Conservation (phyloP, 2,797 vertebrate genomes). For the Diplodus puntazzo region DNA sequence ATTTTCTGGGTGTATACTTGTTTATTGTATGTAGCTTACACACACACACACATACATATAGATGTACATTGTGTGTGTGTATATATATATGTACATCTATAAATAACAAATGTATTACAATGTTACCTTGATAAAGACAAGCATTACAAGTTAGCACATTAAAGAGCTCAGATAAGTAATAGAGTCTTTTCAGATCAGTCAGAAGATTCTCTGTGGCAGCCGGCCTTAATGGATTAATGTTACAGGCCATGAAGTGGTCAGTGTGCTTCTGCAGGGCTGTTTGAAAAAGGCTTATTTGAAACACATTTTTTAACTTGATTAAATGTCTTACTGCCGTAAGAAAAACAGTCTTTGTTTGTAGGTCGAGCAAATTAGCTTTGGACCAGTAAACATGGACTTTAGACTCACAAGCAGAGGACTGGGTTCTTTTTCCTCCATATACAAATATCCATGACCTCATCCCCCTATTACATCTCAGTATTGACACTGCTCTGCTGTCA, state of each 20-base stretch:
- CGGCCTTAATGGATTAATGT: not conserved
- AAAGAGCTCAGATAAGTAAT: not conserved
- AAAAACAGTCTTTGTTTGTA: not conserved
- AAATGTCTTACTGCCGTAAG: not conserved
- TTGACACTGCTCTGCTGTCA: not conserved
- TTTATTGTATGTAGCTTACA: no score
- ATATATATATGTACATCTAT: no score
- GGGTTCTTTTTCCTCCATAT: not conserved
- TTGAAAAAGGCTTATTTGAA: not conserved
- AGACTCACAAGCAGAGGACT: not conserved
- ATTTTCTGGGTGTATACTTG: no score
- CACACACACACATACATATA: no score
- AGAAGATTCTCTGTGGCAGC: not conserved
- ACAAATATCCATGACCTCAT: conserved; percentile 3
- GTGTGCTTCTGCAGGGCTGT: not conserved
- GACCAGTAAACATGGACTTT: not conserved
- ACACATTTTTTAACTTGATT: not conserved
- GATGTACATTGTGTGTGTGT: no score
- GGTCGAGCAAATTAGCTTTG: not conserved
- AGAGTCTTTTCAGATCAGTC: not conserved
- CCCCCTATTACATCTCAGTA: not conserved
- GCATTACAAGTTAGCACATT: not conserved
- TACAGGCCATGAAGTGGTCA: not conserved
- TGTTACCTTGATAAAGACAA: not conserved
- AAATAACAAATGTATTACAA: no score